Evolutionary conservation across 2,113 vertebrate species (phyloP).

Genomic region (Fregata magnificens): DNA sequence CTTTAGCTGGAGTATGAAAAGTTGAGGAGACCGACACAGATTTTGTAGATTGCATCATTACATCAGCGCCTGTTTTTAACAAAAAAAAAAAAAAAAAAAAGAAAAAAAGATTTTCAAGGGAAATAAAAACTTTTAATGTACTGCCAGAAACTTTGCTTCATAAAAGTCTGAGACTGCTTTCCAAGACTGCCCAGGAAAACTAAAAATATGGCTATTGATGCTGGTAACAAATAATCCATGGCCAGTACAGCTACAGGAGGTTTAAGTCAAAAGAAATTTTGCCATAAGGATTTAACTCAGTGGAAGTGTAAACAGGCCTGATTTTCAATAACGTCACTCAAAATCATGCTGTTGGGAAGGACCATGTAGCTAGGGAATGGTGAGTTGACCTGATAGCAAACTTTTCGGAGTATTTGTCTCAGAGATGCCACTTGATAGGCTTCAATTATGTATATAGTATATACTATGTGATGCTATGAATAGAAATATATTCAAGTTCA

Average conservation of each 20-base stretch:
- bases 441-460: not conserved
- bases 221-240: not conserved
- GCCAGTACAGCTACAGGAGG: not conserved
- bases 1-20: not conserved
- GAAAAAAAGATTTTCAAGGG: not conserved
- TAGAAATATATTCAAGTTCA: not conserved
- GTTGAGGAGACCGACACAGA: not conserved
- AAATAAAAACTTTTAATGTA: constrained; percentile 21
- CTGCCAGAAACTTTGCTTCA: constrained; percentile 6
- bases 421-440: not conserved
- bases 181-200: not conserved
- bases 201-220: not conserved
- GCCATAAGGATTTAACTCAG: not conserved
- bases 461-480: not conserved
- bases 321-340: not conserved
- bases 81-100: not conserved
- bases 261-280: not conserved
- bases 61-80: not conserved
- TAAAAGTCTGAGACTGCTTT: not conserved
- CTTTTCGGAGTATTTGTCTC: not conserved
- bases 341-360: not conserved
- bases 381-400: not conserved
- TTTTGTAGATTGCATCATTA: not conserved
- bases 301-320: not conserved
- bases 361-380: not conserved